Evolutionary conservation across 2,888 invertebrate species (phyloP).

Genomic region (Phlogophora meticulosa): DNA sequence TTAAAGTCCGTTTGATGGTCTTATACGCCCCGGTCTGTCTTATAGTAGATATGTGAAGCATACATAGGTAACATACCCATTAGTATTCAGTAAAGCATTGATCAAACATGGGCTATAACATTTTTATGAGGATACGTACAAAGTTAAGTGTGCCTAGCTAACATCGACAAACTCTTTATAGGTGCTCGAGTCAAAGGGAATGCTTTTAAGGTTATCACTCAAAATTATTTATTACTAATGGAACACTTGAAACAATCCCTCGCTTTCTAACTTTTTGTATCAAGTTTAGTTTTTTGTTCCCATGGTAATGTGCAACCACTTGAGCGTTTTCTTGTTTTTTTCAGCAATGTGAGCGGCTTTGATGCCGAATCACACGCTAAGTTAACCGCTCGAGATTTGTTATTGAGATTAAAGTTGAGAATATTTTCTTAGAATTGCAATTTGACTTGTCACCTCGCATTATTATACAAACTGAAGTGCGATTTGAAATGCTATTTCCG

Average conservation of each 20-base stretch:
- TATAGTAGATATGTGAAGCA: constrained; percentile 21
- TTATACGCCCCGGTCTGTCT: constrained; percentile 11
- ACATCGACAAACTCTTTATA: constrained; percentile 74
- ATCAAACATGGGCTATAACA: constrained; percentile 57
- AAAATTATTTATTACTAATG: constrained; percentile 87
- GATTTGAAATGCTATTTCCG: constrained; percentile 28
- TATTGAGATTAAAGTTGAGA: constrained; percentile 59
- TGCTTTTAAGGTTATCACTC: constrained; percentile 88
- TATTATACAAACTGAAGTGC: constrained; percentile 46
- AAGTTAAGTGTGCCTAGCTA: constrained; percentile 59
- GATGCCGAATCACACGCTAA: constrained; percentile 64
- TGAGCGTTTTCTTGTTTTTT: constrained; percentile 72
- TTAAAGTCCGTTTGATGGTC: constrained; percentile 2
- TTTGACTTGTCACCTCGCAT: constrained; percentile 45
- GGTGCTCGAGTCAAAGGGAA: constrained; percentile 81
- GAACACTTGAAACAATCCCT: constrained; percentile 78
- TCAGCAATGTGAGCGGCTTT: constrained; percentile 60
- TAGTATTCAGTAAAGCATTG: constrained; percentile 51
- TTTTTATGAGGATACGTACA: constrained; percentile 69
- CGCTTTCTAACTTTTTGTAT: constrained; percentile 72
- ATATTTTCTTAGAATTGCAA: constrained; percentile 59
- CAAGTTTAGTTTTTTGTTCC: constrained; percentile 71
- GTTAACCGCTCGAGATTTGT: constrained; percentile 58
- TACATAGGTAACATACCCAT: constrained; percentile 28
- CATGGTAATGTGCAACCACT: constrained; percentile 78